phyloP scores from a whole-genome alignment of 1,140 invertebrate genomes.

The Drosophila quadrilineata region DNA sequence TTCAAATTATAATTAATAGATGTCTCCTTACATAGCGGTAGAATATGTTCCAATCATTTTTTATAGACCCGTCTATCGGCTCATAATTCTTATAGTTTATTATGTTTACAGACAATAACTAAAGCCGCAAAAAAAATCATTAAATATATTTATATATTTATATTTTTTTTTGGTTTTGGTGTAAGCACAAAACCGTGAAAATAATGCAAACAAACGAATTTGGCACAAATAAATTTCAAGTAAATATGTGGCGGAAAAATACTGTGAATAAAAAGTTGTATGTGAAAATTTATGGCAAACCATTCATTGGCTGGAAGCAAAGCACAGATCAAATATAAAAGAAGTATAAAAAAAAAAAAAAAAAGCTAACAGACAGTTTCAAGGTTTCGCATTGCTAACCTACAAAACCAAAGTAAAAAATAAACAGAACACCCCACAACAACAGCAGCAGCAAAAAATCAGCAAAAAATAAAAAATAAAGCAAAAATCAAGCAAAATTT shows the following conservation, averaged over 20 bases:
- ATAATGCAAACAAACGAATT: conserved; percentile 23
- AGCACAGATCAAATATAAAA: conserved; percentile 32
- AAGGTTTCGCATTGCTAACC: conserved; percentile 69
- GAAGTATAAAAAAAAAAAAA: too few relatives aligned
- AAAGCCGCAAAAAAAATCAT: conserved; percentile 12
- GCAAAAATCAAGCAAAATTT: conserved; percentile 31
- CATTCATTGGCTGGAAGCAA: conserved; percentile 15
- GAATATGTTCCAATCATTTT: background rate
- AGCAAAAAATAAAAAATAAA: conserved; percentile 33
- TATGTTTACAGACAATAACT: conserved; percentile 14
- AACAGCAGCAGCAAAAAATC: conserved; percentile 41
- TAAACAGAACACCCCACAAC: conserved; percentile 74
- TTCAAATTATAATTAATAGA: too few relatives aligned
- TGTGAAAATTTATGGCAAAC: conserved; percentile 33
- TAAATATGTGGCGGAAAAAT: conserved; percentile 11
- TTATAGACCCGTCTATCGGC: background rate
- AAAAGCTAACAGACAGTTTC: conserved; percentile 44
- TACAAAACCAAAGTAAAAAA: conserved; percentile 57
- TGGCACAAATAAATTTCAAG: conserved; percentile 27
- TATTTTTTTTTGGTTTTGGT: conserved; percentile 5
- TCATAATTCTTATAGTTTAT: conserved; percentile 6
- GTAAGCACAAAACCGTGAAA: conserved; percentile 11
- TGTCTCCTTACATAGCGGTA: too few relatives aligned
- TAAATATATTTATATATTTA: too few relatives aligned
- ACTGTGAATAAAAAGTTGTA: background rate